A percentile compares a stretch with the other conserved stretches of the same genome.
phyloP scores from a whole-genome alignment of 2,113 vertebrate genomes.

The Paratilapia polleni region DNA sequence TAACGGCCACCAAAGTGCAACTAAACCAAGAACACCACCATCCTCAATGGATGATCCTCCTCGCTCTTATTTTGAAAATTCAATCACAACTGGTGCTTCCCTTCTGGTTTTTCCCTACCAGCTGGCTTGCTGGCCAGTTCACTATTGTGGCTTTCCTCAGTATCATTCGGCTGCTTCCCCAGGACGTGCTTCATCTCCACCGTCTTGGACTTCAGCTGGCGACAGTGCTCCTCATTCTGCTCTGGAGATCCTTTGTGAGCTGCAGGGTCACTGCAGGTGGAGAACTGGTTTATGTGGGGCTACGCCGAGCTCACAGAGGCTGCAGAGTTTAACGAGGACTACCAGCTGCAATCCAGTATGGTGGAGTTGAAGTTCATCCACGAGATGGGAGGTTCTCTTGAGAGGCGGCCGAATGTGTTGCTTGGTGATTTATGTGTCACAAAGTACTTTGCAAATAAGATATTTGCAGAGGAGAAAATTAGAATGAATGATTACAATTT shows the following conservation, averaged over 20 bases:
- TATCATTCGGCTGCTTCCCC: background rate
- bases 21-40: background rate
- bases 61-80: background rate
- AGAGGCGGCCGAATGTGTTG: background rate
- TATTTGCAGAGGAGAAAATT: background rate
- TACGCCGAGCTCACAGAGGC: background rate
- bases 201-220: too few species aligned
- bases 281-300: background rate
- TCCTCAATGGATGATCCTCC: too few species aligned
- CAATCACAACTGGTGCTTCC: background rate
- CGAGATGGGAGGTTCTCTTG: background rate
- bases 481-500: background rate
- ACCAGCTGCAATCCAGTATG: background rate
- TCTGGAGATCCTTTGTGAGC: background rate
- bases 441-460: background rate
- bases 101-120: background rate
- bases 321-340: background rate
- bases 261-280: background rate
- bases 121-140: background rate
- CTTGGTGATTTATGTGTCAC: background rate
- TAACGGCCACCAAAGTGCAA: background rate
- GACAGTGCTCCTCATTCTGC: background rate
- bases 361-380: too few species aligned
- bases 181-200: too few species aligned
- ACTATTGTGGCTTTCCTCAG: rapidly evolving